These are phyloP conservation scores for Pelosia muscerda DNA, from an alignment of 2,888 invertebrate genomes.

Conservation along the genomic window DNA sequence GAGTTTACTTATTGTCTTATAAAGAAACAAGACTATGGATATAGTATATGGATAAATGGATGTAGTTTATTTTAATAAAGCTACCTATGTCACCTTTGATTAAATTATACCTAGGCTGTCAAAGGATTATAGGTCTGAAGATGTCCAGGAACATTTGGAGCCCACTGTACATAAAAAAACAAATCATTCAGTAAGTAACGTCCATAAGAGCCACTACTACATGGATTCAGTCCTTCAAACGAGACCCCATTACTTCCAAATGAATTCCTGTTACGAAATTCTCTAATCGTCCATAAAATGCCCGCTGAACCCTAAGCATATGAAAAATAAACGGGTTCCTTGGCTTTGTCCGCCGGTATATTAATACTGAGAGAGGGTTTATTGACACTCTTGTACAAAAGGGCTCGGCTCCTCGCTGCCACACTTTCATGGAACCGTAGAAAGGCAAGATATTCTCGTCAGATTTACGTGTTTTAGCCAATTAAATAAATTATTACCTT, in stretches of 20 bases:
- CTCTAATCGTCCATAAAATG: conserved; percentile 35
- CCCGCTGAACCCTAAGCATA: conserved; percentile 50
- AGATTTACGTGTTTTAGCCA: conserved; percentile 25
- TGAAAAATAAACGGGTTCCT: conserved; percentile 56
- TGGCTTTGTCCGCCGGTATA: conserved; percentile 53
- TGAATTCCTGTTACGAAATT: conserved; percentile 11
- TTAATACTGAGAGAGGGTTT: conserved; percentile 50
- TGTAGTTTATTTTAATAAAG: no score
- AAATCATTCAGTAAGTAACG: no score
- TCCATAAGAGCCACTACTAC: background rate
- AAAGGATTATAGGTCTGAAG: no score
- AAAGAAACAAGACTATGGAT: no score
- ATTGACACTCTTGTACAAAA: conserved; percentile 51
- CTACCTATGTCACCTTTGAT: no score
- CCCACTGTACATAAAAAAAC: no score
- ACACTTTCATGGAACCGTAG: background rate
- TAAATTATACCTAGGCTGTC: no score
- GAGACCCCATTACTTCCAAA: conserved; percentile 10
- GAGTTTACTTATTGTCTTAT: no score
- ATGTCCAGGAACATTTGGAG: no score
- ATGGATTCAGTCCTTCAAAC: background rate
- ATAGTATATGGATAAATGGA: no score
- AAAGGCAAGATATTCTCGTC: conserved; percentile 13
- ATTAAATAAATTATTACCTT: conserved; percentile 42
- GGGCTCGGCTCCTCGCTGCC: conserved; percentile 17